Percentiles rank a stretch among this genome's conserved stretches.
These are phyloP conservation scores for Rhinogobius similis DNA, from an alignment of 2,113 vertebrate genomes.

Conservation along the genomic window DNA sequence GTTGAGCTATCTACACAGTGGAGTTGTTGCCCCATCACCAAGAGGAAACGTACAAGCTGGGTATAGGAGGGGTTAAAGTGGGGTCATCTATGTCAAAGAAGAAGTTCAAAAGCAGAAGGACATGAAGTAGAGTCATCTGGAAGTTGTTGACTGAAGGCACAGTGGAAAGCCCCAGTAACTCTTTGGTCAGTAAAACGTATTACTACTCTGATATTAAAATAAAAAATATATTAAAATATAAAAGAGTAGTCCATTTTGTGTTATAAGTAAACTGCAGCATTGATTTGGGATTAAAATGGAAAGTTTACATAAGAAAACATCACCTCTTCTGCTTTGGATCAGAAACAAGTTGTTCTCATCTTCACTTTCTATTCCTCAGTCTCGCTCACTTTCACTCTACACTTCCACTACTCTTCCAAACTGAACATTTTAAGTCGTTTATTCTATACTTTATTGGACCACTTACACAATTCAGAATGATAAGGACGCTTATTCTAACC, in stretches of 20 bases:
- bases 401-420: slow-evolving; percentile 42
- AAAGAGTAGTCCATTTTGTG: too few relatives aligned
- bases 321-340: slow-evolving; percentile 8
- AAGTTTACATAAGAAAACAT: background rate
- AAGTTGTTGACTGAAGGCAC: slow-evolving; percentile 56
- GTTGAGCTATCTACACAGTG: background rate
- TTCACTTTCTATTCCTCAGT: slow-evolving; percentile 63
- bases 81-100: slow-evolving; percentile 47
- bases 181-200: background rate
- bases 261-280: background rate
- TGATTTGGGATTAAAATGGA: background rate
- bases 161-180: slow-evolving; percentile 7
- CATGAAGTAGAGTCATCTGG: slow-evolving; percentile 48
- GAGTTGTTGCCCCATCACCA: slow-evolving; percentile 20
- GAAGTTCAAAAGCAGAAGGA: slow-evolving; percentile 70
- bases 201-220: background rate
- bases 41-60: slow-evolving; percentile 38
- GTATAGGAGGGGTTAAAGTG: slow-evolving; percentile 35
- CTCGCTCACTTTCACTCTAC: slow-evolving; percentile 35
- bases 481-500: background rate
- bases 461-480: background rate
- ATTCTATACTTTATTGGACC: background rate
- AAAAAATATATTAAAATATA: too few relatives aligned
- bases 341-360: slow-evolving; percentile 26
- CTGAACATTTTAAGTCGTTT: slow-evolving; percentile 2